phyloP scores from a whole-genome alignment of 2,797 vertebrate species.

The Chromobotia macracanthus region DNA sequence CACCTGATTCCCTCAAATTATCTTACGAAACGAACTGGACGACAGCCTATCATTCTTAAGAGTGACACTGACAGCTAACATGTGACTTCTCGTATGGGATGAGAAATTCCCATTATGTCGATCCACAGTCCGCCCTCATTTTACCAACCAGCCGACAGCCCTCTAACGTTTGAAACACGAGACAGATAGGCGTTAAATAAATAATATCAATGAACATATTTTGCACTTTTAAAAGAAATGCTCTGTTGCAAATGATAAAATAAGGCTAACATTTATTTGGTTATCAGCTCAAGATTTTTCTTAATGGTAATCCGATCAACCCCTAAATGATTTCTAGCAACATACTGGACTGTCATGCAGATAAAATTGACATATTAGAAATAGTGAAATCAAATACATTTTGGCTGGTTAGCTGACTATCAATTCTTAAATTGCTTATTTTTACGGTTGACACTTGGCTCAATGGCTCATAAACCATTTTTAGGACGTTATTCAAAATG shows the following conservation, averaged over 20 bases:
- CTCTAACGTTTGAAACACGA: background rate
- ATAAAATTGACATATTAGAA: background rate
- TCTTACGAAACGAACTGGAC: background rate
- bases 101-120: conserved; percentile 11
- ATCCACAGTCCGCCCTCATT: background rate
- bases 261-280: background rate
- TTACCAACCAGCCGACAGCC: background rate
- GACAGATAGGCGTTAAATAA: background rate
- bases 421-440: background rate
- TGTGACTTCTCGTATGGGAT: conserved; percentile 24
- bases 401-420: conserved; percentile 8
- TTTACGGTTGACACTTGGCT: background rate
- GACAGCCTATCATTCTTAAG: conserved; percentile 1
- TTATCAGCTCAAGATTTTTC: background rate
- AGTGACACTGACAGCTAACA: background rate
- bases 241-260: background rate
- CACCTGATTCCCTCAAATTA: background rate
- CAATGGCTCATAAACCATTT: background rate
- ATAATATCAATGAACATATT: background rate
- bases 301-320: background rate
- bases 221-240: background rate
- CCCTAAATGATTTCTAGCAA: background rate
- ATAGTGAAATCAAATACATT: background rate
- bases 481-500: background rate
- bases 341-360: background rate